Percentiles rank a stretch among this genome's conserved stretches.
These are phyloP conservation scores for Slavum lentiscoides DNA, from an alignment of 2,888 invertebrate species.

Conservation along the genomic window DNA sequence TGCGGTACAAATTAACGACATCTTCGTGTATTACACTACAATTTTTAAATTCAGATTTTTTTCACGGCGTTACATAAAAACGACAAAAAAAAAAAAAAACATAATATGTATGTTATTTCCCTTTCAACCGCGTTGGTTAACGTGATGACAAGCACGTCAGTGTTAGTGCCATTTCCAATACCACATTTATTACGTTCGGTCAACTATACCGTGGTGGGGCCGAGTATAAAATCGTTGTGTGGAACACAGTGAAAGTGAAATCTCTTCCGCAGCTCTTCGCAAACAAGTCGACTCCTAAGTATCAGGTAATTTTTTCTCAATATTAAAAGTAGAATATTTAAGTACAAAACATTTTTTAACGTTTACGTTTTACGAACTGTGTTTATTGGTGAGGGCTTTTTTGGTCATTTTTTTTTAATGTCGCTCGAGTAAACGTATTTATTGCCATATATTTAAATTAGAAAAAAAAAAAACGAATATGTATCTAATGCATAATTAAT, in stretches of 20 bases:
- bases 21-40: background rate
- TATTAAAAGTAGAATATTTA: background rate
- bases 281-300: constrained; percentile 24
- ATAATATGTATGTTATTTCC: background rate
- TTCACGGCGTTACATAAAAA: constrained; percentile 15
- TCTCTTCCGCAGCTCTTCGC: constrained; percentile 27
- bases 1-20: background rate
- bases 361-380: background rate
- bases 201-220: constrained; percentile 14
- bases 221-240: constrained; percentile 50
- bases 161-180: constrained; percentile 19
- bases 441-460: no score
- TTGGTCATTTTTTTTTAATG: no score
- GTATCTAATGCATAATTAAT: no score
- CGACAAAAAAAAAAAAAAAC: background rate
- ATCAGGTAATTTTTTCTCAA: constrained; percentile 30
- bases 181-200: background rate
- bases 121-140: background rate
- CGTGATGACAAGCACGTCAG: constrained; percentile 20
- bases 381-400: no score
- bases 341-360: background rate
- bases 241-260: constrained; percentile 52
- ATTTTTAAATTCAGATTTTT: background rate
- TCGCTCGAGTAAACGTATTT: no score
- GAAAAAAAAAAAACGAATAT: no score